A percentile compares a stretch with the other conserved stretches of the same genome.
These are phyloP conservation scores for Spheniscus mendiculus DNA, from an alignment of 2,113 vertebrate species.

Conservation along the genomic window DNA sequence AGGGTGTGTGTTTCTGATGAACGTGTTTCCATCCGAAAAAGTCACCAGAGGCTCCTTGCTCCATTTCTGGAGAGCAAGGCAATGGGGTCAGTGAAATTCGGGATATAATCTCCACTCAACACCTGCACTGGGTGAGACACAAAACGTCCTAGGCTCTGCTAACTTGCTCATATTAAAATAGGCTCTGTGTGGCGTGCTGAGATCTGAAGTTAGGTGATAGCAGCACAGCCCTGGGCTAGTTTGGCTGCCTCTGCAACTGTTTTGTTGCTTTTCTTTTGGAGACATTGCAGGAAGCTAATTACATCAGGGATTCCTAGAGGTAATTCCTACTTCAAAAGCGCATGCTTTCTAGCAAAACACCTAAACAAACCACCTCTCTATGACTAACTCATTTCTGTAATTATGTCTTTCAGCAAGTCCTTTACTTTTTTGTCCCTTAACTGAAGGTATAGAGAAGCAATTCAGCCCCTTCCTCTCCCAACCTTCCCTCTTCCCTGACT, in stretches of 20 bases:
- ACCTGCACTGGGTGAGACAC: background rate
- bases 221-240: background rate
- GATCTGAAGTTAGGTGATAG: background rate
- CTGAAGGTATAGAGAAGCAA: background rate
- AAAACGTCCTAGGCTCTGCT: fast-evolving
- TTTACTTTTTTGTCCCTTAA: background rate
- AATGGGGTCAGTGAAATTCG: background rate
- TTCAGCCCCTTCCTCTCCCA: background rate
- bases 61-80: background rate
- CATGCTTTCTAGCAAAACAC: background rate
- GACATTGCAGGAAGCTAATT: background rate
- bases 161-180: background rate
- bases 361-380: background rate
- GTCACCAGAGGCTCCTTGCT: background rate
- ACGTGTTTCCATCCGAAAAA: fast-evolving
- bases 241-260: background rate
- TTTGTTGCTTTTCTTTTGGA: background rate
- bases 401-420: background rate
- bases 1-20: fast-evolving
- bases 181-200: fast-evolving
- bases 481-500: background rate
- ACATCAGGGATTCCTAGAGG: background rate
- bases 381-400: background rate
- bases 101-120: background rate
- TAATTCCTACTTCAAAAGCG: background rate